Percentiles rank a stretch among this genome's conserved stretches.
Evolutionary conservation across 2,888 invertebrate species (phyloP).

Genomic region (Phrixothrix hirtus): DNA sequence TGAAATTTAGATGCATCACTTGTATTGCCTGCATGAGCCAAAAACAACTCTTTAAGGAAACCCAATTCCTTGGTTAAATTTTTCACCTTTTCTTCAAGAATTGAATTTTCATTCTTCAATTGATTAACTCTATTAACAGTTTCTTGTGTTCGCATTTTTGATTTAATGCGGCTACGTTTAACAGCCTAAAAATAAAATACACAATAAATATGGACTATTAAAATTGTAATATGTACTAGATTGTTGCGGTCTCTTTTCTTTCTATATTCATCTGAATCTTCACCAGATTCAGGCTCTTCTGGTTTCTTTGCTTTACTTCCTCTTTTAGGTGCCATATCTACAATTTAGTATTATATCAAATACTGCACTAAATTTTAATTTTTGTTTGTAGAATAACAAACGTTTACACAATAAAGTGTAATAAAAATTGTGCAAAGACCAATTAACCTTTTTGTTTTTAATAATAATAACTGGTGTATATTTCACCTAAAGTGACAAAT

Average conservation of each 20-base stretch:
- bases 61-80: slow-evolving; percentile 78
- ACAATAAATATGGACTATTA: no score
- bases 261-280: slow-evolving; percentile 70
- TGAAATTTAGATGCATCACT: slow-evolving; percentile 60
- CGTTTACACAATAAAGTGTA: no score
- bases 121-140: slow-evolving; percentile 75
- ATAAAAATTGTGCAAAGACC: no score
- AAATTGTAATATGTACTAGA: slow-evolving; percentile 59
- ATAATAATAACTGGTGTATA: no score
- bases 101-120: slow-evolving; percentile 77
- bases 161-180: slow-evolving; percentile 78
- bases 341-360: neutral
- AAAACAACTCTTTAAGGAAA: slow-evolving; percentile 78
- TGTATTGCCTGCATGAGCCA: slow-evolving; percentile 75
- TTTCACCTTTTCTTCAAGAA: slow-evolving; percentile 79
- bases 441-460: no score
- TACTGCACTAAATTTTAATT: neutral
- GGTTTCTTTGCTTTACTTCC: slow-evolving; percentile 48
- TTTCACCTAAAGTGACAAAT: no score
- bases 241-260: slow-evolving; percentile 77
- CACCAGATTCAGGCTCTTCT: slow-evolving; percentile 65
- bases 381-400: no score
- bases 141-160: slow-evolving; percentile 76
- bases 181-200: slow-evolving; percentile 66
- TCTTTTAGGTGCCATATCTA: slow-evolving; percentile 46